Conservation (phyloP, 2,888 invertebrate species). For the Idaea aversata region DNA sequence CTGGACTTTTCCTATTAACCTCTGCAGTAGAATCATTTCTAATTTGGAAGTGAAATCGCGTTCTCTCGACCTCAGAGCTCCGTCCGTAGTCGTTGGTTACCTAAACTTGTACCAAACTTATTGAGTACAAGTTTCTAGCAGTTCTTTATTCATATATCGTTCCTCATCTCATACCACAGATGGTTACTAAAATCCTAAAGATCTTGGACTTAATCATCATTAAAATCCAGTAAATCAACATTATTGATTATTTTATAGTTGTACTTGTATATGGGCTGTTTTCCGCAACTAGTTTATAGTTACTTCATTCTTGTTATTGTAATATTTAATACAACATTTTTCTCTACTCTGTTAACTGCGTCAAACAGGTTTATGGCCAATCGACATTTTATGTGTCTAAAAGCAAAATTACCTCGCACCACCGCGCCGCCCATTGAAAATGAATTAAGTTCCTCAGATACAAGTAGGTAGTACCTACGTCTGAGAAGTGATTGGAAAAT, state of each 20-base stretch:
- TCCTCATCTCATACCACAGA: neutral
- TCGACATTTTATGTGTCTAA: neutral
- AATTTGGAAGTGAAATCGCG: neutral
- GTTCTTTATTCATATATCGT: neutral
- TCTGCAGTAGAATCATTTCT: neutral
- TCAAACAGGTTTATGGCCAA: neutral
- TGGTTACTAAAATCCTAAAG: no score
- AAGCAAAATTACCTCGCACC: constrained; percentile 10
- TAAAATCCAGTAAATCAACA: no score
- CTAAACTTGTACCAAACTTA: neutral
- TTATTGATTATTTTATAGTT: no score
- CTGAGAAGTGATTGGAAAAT: neutral
- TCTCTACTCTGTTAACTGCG: neutral
- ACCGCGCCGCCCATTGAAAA: neutral
- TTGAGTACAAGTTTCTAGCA: neutral
- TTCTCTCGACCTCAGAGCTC: neutral
- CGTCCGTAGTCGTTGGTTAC: neutral
- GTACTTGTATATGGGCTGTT: no score
- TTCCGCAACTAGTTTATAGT: no score
- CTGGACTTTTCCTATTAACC: neutral
- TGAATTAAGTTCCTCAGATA: neutral
- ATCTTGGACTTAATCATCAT: no score
- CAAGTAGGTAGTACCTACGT: neutral
- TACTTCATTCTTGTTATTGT: neutral
- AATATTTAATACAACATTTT: neutral